phyloP scores from a whole-genome alignment of 2,888 invertebrate species.

The Lissonota sp. region DNA sequence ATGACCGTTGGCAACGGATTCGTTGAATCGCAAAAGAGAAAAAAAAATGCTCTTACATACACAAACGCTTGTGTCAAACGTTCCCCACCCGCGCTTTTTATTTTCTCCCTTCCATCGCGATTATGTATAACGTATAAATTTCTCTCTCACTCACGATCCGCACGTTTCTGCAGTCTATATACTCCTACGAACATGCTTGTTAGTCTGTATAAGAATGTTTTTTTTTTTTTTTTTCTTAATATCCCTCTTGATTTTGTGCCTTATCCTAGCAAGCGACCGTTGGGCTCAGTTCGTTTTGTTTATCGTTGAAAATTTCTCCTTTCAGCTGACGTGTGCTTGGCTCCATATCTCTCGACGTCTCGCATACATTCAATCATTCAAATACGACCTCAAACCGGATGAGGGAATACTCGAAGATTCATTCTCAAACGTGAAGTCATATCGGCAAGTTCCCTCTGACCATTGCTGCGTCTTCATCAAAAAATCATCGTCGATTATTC shows the following conservation, averaged over 20 bases:
- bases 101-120: constrained; percentile 20
- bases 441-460: constrained; percentile 54
- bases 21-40: constrained; percentile 51
- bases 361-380: constrained; percentile 1
- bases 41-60: constrained; percentile 17
- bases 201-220: background rate
- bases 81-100: constrained; percentile 45
- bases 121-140: background rate
- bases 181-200: too few relatives aligned
- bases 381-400: background rate
- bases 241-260: constrained; percentile 53
- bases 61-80: background rate
- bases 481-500: constrained; percentile 4
- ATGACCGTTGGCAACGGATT: constrained; percentile 60
- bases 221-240: constrained; percentile 24
- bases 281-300: constrained; percentile 54
- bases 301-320: constrained; percentile 63
- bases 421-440: constrained; percentile 66
- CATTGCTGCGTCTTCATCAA: constrained; percentile 49
- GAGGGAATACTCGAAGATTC: constrained; percentile 30
- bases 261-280: constrained; percentile 52
- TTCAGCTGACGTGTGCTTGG: constrained; percentile 13
- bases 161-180: constrained; percentile 47
- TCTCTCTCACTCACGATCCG: constrained; percentile 31
- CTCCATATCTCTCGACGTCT: background rate